Base-by-base conservation (phyloP, 1,140 invertebrate genomes). In the Saccostrea echinata region DNA sequence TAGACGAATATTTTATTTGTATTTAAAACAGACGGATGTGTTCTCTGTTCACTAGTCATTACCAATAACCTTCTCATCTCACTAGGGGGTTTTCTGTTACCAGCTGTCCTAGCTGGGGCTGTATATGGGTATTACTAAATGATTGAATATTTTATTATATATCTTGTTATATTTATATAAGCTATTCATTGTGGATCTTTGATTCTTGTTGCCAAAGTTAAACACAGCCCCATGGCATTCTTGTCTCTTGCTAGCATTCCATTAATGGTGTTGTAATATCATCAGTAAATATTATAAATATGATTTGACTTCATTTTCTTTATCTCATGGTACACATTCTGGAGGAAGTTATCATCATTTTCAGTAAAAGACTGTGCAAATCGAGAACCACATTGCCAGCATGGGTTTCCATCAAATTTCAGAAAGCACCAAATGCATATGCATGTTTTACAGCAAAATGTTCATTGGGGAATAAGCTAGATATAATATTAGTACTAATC, bases 211-310 rank as follows among this genome's bases (percentile, higher is more conserved):
- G 55, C 55, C 55, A 61, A 61, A 61, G 55, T 61, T 43, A 16
- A 61, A 18, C 55, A 61, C 55, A 61, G 55, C n/a, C 55, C n/a
- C 18, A 61, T 61, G 55, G 55, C 18, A 21, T 21, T 61, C 30
- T 33, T 76, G 64, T 76, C 68, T 76, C 21, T 24, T 21, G 21
- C 57, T 76, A 76, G 11, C 27, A 76, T 76, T 76, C 68, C 68
- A 76, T 33, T 76, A 16, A 27, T 76, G 68, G 68, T 76, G 68
- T 76, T 76, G 68, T 76, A 27, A 30, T 27, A 27, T 76, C 68
- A 76, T 76, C 68, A 76, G 27, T 76, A 76, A 76, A 76, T 30
- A 27, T 27, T 68, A 64, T 71, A 71, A 71, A 71, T 24, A 13
- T 8, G 8, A 4, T 13, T 24, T 30, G 24, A 24, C 64, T 71